Base-by-base conservation (phyloP, 2,888 invertebrate genomes). In the Standfussiana lucernea region DNA sequence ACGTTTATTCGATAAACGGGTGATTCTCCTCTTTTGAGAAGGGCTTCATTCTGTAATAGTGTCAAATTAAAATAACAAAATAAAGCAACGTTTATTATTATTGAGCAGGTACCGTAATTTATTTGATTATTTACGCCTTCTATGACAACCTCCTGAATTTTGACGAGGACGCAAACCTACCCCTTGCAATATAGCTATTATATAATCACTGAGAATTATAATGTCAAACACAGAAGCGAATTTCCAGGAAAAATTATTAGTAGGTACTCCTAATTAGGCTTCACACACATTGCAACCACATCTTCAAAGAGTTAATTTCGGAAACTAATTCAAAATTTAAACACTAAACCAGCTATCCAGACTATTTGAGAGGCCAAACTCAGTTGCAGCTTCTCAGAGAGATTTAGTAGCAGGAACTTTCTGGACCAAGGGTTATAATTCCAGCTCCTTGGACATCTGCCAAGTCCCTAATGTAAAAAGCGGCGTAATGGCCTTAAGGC, bases 401-500 rank as follows among this genome's bases (percentile, higher is more conserved):
- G 74, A 87, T 85, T 82, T 86, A 80, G 82, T 53, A 45, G n/a
- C 45, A 10, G 76, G 71, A 88, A 86, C 81, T 88, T 84, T 73
- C 76, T 75, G 72, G 70, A 56, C 73, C 71, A 74, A 79, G 76
- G 85, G 77, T 83, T 89, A 88, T 86, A 87, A 88, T 81, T 77
- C 67, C 59, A 42, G 76, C 11, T 65, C 42, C 80, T 85, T 87
- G 88, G 88, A 84, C 66, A 86, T 79, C 76, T 78, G 80, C 88
- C 88, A 88, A 80, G 56, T 65, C 53, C 40, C 72, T 88, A 86
- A 88, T 86, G 84, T 88, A 88, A 88, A 88, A 88, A 88, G 72
- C 80, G 77, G 53, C 77, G 84, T 88, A 86, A 89, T 84, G 77
- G 78, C 80, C 76, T 64, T 37, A 67, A 85, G 86, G 79, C 80